Conservation (phyloP, 2,888 invertebrate species). For the Augiades crinisus region DNA sequence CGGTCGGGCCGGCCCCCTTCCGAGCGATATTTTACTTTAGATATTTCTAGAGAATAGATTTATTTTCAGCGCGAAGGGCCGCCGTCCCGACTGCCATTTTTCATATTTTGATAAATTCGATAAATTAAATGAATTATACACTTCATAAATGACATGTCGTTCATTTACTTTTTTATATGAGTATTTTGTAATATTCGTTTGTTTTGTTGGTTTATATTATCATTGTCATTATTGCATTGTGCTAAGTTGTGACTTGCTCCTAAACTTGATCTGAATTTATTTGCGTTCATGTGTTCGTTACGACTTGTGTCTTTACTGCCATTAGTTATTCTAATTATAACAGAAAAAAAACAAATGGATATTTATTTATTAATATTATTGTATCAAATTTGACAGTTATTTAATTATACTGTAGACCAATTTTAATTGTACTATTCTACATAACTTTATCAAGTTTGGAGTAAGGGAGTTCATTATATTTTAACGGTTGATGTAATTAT, state of each 20-base stretch:
- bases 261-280: conserved; percentile 18
- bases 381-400: conserved; percentile 16
- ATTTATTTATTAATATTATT: conserved; percentile 9
- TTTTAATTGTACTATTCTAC: conserved; percentile 20
- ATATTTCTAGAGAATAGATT: not conserved
- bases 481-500: conserved; percentile 25
- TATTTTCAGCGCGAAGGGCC: not conserved
- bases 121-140: conserved; percentile 24
- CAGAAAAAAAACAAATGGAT: conserved; percentile 11
- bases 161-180: conserved; percentile 18
- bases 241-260: conserved; percentile 23
- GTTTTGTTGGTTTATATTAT: conserved; percentile 16
- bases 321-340: conserved; percentile 17
- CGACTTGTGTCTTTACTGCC: conserved; percentile 25
- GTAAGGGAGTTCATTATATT: conserved; percentile 28
- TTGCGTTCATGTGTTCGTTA: not conserved
- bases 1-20: not conserved
- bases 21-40: not conserved
- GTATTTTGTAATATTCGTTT: conserved; percentile 23
- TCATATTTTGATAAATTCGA: conserved; percentile 21
- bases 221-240: conserved; percentile 1
- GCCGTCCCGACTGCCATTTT: not conserved
- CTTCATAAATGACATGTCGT: conserved; percentile 18
- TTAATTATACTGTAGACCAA: conserved; percentile 31
- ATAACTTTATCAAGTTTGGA: conserved; percentile 33